phyloP scores from a whole-genome alignment of 2,797 vertebrate genomes.

The Sebastolobus alascanus region DNA sequence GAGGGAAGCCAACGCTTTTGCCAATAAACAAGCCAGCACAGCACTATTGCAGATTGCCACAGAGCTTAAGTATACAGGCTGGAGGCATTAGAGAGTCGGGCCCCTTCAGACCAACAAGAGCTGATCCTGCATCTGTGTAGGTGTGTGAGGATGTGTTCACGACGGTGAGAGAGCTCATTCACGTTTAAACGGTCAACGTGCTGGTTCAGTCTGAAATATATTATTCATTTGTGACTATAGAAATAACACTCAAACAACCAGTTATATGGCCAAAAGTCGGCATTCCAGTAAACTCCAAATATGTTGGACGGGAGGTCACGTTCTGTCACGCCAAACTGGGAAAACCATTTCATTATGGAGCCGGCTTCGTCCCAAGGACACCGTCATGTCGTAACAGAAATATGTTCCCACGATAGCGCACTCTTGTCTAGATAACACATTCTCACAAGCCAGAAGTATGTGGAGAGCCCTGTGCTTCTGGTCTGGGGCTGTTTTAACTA shows the following conservation, averaged over 20 bases:
- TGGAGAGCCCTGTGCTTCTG: too few relatives aligned
- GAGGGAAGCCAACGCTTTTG: conserved; percentile 68
- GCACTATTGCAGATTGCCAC: conserved; percentile 76
- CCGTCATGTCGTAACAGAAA: neutral
- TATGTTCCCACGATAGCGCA: too few relatives aligned
- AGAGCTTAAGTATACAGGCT: conserved; percentile 72
- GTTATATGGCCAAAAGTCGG: too few relatives aligned
- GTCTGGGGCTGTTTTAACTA: too few relatives aligned
- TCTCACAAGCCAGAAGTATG: too few relatives aligned
- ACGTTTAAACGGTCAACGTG: neutral
- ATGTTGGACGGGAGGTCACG: too few relatives aligned
- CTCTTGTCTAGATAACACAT: too few relatives aligned
- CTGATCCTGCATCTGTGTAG: conserved; percentile 62
- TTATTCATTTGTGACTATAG: neutral
- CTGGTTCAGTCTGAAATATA: neutral
- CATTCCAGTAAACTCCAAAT: neutral
- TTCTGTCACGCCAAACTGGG: too few relatives aligned
- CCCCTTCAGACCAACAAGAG: conserved; percentile 63
- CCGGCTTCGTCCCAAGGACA: neutral
- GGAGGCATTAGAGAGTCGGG: conserved; percentile 61
- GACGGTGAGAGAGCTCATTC: too few relatives aligned
- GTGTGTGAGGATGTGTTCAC: neutral
- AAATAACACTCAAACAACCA: neutral
- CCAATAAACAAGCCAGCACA: conserved; percentile 77
- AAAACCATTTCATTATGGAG: too few relatives aligned